Base-by-base conservation (phyloP, 2,797 vertebrate genomes). In the Melanogrammus aeglefinus region DNA sequence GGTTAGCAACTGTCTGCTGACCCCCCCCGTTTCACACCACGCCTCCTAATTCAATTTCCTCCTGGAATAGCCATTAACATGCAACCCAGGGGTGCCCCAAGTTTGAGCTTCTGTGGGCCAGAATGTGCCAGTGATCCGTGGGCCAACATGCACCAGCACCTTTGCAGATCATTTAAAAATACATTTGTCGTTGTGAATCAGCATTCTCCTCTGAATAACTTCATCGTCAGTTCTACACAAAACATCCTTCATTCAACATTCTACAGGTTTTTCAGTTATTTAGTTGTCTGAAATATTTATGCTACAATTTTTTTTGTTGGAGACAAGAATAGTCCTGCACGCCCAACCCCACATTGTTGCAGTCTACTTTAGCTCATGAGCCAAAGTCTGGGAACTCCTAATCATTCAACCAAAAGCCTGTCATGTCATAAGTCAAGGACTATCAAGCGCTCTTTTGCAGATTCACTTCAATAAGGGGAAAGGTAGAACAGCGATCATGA, bases 1-100 rank as follows among this genome's bases (percentile, higher is more conserved):
- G 80, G 77, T 86, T 47, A 39, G 76, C 84, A 88, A 86, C 88
- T 90, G 87, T 85, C 79, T 29, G 38, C 81, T 81, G 51, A 18
- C 72, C 73, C 69, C n/a, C 38, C 70, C n/a, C 13, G 44, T 69
- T 6, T 29, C 47, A 16, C 9, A n/a, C 69, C 71, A 24, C 41
- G 13, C 69, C 5, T 9, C 13, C 13, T 38, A 39, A 70, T 16
- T 71, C 14, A 27, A 69, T 18, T 39, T 44, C 7, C 24, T 76
- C 21, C n/a, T 41, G 33, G n/a, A 33, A 27, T n/a, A 47, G 72
- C 70, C 29, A 12, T 39, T 24, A n/a, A 9, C 16, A 36, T 36
- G 7, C 70, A 31, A 12, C 69, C 66, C 69, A 63, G 51, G 51
- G 16, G 3, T 18, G 51, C 14, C 13, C 14, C 3, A n/a, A 21